These are phyloP conservation scores for Mizuhopecten yessoensis DNA, from an alignment of 1,140 invertebrate species.

Conservation along the genomic window DNA sequence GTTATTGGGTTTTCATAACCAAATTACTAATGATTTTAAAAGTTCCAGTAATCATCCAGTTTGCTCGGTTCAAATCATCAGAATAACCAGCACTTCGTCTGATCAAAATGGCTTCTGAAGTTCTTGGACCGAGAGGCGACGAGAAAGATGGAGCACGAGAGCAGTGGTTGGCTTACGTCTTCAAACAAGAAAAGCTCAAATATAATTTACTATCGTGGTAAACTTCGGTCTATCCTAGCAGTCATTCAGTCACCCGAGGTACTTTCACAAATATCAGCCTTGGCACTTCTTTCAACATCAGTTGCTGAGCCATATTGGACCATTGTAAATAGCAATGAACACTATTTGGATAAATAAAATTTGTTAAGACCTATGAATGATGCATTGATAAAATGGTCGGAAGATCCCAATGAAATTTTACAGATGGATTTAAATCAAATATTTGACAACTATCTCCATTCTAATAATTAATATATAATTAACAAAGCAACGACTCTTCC, in stretches of 20 bases:
- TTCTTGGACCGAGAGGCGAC: constrained; percentile 60
- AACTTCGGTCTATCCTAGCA: constrained; percentile 55
- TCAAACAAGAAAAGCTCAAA: constrained; percentile 44
- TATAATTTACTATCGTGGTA: constrained; percentile 57
- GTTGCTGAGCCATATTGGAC: constrained; percentile 50
- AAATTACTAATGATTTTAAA: no score
- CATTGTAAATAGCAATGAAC: constrained; percentile 47
- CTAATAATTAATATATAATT: not conserved
- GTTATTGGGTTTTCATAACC: no score
- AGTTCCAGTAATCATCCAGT: not conserved
- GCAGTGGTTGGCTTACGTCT: constrained; percentile 57
- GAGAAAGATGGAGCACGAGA: constrained; percentile 60
- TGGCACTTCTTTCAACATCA: constrained; percentile 9
- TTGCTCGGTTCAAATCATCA: constrained; percentile 42
- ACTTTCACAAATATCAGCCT: constrained; percentile 18
- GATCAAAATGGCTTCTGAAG: constrained; percentile 47
- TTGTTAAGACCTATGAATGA: not conserved
- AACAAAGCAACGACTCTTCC: constrained; percentile 26
- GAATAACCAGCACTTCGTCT: constrained; percentile 48
- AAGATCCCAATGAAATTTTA: not conserved
- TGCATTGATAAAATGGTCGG: not conserved
- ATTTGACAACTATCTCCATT: constrained; percentile 46
- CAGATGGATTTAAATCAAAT: not conserved
- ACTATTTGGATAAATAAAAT: not conserved
- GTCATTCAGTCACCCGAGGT: constrained; percentile 45